Evolutionary conservation across 1,140 invertebrate species (phyloP).

Genomic region (Drosophila bocki): DNA sequence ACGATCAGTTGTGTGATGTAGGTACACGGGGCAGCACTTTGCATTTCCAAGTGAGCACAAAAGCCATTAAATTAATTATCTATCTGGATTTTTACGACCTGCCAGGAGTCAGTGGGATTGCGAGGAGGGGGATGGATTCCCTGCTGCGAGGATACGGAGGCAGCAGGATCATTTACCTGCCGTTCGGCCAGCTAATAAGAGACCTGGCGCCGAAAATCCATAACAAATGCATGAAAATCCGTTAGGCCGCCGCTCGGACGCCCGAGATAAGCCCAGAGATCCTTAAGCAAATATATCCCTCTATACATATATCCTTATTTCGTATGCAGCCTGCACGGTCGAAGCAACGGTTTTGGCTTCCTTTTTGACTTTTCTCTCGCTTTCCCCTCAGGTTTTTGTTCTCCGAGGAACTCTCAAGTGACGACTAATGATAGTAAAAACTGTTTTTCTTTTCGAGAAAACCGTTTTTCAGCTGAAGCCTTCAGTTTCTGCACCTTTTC

Average conservation of each 20-base stretch:
- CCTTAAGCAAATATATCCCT: conserved; percentile 68
- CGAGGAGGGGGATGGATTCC: conserved; percentile 28
- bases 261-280: conserved; percentile 41
- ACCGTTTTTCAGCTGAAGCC: conserved; percentile 46
- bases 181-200: conserved; percentile 56
- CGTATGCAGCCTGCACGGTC: conserved; percentile 63
- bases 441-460: conserved; percentile 69
- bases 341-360: conserved; percentile 27
- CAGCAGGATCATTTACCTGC: conserved; percentile 48
- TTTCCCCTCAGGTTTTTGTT: conserved; percentile 25
- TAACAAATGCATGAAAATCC: conserved; percentile 82
- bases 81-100: conserved; percentile 70
- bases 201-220: conserved; percentile 82
- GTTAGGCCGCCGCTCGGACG: conserved; percentile 59
- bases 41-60: conserved; percentile 48
- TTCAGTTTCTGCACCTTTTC: conserved; percentile 37
- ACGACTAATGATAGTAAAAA: conserved; percentile 76
- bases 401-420: conserved; percentile 28
- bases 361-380: conserved; percentile 43
- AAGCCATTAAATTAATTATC: conserved; percentile 80
- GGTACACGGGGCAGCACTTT: conserved; percentile 59
- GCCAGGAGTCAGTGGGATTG: conserved; percentile 52
- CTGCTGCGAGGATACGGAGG: conserved; percentile 52
- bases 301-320: conserved; percentile 49
- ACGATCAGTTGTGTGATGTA: conserved; percentile 34